Conservation (phyloP, 2,113 vertebrate species). For the Myodes glareolus region DNA sequence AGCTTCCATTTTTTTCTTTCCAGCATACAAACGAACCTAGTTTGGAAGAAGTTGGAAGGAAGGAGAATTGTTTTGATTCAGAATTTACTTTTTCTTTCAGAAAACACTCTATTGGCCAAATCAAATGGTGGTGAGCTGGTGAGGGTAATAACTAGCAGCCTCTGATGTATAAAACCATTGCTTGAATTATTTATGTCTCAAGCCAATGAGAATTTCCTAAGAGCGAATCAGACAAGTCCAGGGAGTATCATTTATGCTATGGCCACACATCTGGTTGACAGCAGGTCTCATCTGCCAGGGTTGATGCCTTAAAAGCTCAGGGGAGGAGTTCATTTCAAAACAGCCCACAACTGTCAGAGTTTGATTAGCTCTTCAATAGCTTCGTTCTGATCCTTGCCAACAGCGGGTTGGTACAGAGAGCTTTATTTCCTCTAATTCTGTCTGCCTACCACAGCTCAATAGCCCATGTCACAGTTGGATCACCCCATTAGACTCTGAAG, state of each 20-base stretch:
- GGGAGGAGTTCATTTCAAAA: constrained; percentile 77
- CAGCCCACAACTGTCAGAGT: constrained; percentile 49
- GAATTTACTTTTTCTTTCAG: constrained; percentile 59
- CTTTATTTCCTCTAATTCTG: too few species aligned
- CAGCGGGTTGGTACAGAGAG: constrained; percentile 52
- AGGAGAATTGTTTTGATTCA: constrained; percentile 36
- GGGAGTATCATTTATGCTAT: constrained; percentile 74
- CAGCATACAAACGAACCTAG: constrained; percentile 46
- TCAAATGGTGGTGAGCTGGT: constrained; percentile 71
- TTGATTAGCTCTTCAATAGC: constrained; percentile 75
- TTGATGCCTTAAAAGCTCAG: constrained; percentile 75
- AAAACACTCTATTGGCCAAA: constrained; percentile 71
- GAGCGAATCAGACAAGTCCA: constrained; percentile 75
- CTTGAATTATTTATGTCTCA: constrained; percentile 84
- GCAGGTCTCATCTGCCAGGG: constrained; percentile 77
- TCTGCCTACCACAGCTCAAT: constrained; percentile 46
- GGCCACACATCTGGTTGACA: constrained; percentile 74
- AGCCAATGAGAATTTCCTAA: constrained; percentile 80
- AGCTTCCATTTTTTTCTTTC: constrained; percentile 50
- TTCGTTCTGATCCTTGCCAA: constrained; percentile 53
- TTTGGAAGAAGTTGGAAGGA: constrained; percentile 55
- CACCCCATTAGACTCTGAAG: constrained; percentile 49
- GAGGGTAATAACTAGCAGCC: constrained; percentile 74
- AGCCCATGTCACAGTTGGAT: not conserved
- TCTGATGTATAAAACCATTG: constrained; percentile 77